phyloP scores from a whole-genome alignment of 2,797 vertebrate species.

The Rhinophrynus dorsalis region DNA sequence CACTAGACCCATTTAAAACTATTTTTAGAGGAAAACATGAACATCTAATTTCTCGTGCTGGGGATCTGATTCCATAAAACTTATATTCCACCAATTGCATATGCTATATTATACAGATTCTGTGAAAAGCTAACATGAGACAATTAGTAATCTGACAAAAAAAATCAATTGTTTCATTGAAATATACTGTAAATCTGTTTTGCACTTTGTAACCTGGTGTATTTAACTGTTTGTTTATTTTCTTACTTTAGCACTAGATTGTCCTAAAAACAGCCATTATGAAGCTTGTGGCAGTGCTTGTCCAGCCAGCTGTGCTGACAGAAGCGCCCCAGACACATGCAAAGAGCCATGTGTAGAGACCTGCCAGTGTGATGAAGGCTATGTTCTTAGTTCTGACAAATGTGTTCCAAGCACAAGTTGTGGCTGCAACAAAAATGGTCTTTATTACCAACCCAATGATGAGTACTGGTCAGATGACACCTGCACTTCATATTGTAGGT shows the following conservation, averaged over 20 bases:
- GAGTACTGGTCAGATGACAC: slow-evolving; percentile 65
- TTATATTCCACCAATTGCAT: too few species aligned
- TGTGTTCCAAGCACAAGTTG: slow-evolving; percentile 62
- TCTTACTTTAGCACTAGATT: slow-evolving; percentile 58
- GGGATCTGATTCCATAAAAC: too few species aligned
- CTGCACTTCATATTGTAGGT: slow-evolving; percentile 62
- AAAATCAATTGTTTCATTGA: too few species aligned
- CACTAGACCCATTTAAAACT: too few species aligned
- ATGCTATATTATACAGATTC: too few species aligned
- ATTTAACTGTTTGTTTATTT: background rate
- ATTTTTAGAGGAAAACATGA: too few species aligned
- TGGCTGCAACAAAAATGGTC: slow-evolving; percentile 63
- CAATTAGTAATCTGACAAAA: too few species aligned
- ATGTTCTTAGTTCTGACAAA: slow-evolving; percentile 56
- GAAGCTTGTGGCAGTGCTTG: slow-evolving; percentile 71
- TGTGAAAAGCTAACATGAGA: too few species aligned
- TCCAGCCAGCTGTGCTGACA: slow-evolving; percentile 66
- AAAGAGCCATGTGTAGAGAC: slow-evolving; percentile 62
- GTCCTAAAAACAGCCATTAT: slow-evolving; percentile 70
- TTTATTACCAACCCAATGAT: slow-evolving; percentile 59
- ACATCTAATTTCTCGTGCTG: too few species aligned
- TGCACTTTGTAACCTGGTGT: too few species aligned
- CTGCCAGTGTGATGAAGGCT: slow-evolving; percentile 68
- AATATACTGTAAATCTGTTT: too few species aligned
- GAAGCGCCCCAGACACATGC: slow-evolving; percentile 48